These are phyloP conservation scores for Nyctibius bracteatus DNA, from an alignment of 2,113 vertebrate genomes.

Conservation along the genomic window DNA sequence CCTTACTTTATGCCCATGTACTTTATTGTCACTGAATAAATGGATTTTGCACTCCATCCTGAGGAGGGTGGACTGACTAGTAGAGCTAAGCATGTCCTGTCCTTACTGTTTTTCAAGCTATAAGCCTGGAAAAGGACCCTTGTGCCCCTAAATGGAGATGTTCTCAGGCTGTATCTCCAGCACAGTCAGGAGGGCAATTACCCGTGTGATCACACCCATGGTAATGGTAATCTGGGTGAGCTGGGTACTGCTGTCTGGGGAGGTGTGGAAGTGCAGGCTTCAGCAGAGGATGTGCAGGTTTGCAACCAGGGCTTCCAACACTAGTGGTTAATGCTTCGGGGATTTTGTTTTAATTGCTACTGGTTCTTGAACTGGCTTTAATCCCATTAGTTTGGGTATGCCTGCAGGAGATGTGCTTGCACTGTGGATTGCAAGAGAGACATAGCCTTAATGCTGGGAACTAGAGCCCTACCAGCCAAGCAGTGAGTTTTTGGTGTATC, in stretches of 20 bases:
- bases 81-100: not conserved
- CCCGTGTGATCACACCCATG: not conserved
- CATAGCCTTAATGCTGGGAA: conserved; percentile 30
- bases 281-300: conserved; percentile 43
- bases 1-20: not conserved
- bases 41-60: not conserved
- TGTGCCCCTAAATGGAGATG: not conserved
- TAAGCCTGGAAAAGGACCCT: not conserved
- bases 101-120: not conserved
- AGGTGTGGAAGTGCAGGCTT: conserved; percentile 29
- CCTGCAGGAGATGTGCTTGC: conserved; percentile 43
- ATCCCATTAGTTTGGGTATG: conserved; percentile 36
- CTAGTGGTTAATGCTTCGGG: conserved; percentile 33
- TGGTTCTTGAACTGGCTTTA: conserved; percentile 35
- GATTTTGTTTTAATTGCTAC: conserved; percentile 53
- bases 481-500: not conserved
- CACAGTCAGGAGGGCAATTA: not conserved
- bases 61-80: not conserved
- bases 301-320: not conserved
- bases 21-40: not conserved
- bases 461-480: not conserved
- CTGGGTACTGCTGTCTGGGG: not conserved
- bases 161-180: not conserved
- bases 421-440: not conserved
- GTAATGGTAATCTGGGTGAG: not conserved